Base-by-base conservation (phyloP, 2,113 vertebrate species). In the Uria lomvia region DNA sequence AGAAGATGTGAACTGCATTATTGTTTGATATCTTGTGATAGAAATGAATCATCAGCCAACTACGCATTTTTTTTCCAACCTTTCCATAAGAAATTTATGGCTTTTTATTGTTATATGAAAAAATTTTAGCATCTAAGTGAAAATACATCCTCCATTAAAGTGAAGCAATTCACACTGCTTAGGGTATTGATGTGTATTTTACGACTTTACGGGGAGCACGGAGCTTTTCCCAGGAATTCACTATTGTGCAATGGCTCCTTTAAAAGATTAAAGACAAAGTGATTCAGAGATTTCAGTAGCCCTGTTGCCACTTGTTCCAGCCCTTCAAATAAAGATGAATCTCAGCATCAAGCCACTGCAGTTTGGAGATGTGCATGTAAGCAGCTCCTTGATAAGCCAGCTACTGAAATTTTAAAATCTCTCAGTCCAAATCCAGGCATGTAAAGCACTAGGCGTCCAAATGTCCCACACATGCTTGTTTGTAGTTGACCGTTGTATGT, bases 121-220 rank as follows among this genome's bases (percentile, higher is more conserved):
- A n/a, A 62, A 78, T 94, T 94, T 87, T 60, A 95, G 62, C 60
- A 78, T 93, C 78, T 66, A 49, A 83, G 72, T 76, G 76, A 94
- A 94, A 94, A 83, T 86, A 74, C 9, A 83, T 53, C 62, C 55
- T 82, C 67, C 76, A 89, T 93, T 95, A 95, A 92, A 93, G 89
- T 82, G 78, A 93, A 86, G 78, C 67, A 73, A 74, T 90, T 94
- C 71, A 45, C 63, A 53, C 34, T 76, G 50, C 0, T 0, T 50
- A 29, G 45, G 47, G 15, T 88, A 88, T 45, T 91, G 81, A 73
- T 95, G 65, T 85, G 38, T 72, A 17, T 92, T 95, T 96, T 83
- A 76, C 2, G 34, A 63, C 52, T 67, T 97, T 53, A 78, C 38
- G 62, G 67, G 63, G 79, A 96, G 43, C 71, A 53, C 60, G 89